A percentile compares a stretch with the other conserved stretches of the same genome.
phyloP scores from a whole-genome alignment of 1,140 invertebrate species.

The Brachionus koreanus region DNA sequence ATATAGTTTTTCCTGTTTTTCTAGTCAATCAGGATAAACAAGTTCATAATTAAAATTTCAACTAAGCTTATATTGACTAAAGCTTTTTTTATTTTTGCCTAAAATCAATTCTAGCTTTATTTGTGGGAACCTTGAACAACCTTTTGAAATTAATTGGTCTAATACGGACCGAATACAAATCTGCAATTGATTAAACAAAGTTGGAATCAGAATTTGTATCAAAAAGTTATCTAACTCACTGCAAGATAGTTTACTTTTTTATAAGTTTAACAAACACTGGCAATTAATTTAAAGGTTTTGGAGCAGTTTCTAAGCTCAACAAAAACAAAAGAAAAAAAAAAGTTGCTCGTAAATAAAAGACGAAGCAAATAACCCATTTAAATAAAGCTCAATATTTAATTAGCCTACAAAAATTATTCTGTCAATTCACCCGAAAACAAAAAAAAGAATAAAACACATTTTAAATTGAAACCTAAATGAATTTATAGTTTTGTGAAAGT shows the following conservation, averaged over 20 bases:
- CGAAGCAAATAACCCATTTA: neutral
- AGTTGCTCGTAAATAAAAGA: neutral
- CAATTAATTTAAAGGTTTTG: neutral
- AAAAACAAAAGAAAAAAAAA: neutral
- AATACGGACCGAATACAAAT: neutral
- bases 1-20: neutral
- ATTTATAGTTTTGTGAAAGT: neutral
- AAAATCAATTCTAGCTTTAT: neutral
- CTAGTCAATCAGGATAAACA: neutral
- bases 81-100: no score
- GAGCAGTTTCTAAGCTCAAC: neutral
- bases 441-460: neutral
- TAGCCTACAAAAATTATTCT: neutral
- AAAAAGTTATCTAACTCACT: conserved; percentile 8
- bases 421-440: neutral
- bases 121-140: neutral
- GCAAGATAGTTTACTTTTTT: neutral
- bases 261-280: neutral
- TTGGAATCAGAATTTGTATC: conserved; percentile 7
- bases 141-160: neutral
- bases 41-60: neutral
- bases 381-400: neutral
- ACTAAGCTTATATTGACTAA: neutral
- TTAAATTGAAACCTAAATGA: neutral
- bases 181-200: neutral